Base-by-base conservation (phyloP, 2,113 vertebrate genomes). In the Galbula dea region DNA sequence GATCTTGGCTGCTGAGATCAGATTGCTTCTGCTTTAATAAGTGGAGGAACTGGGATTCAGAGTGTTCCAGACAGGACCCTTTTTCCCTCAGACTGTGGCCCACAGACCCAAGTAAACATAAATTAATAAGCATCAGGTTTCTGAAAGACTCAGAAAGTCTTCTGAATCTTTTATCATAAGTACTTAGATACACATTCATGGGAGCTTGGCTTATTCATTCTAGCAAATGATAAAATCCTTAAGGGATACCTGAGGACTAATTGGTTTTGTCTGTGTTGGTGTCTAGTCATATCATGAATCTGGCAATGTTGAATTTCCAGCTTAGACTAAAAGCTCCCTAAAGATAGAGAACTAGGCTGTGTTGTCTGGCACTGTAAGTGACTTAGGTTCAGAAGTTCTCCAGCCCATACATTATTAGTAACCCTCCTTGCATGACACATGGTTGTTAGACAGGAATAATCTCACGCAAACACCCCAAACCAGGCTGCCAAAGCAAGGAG, bases 381-480 rank as follows among this genome's bases (percentile, higher is more conserved):
- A 23, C 69, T 86, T 26, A 89, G 74, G 94, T 95, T 96, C 94
- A 95, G 26, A 58, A 96, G 94, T 93, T 95, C 94, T 95, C 58
- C 83, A 90, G 83, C 5, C 92, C 90, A 96, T 96, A 22, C 89
- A 96, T 95, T 92, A 96, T 96, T 96, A 69, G 89, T 88, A 15
- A 73, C 29, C 62, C 78, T 65, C 49, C 81, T 65, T 2, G 19
- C 65, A 59, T 59, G 79, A 73, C 86, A 76, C 78, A 4, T 3
- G 41, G 43, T 46, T 74, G 82, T 67, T 84, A 49, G 57, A 52
- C 49, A 80, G 72, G 18, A 75, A 59, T 7, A 26, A 75, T 54
- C 74, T 89, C 77, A 68, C 65, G 73, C 75, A 30, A 88, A 87
- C 62, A 58, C 49, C 16, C 57, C 4, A 8, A 91, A 5, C 57